These are phyloP conservation scores for Paguma larvata DNA, from an alignment of 2,797 vertebrate species.

Conservation along the genomic window DNA sequence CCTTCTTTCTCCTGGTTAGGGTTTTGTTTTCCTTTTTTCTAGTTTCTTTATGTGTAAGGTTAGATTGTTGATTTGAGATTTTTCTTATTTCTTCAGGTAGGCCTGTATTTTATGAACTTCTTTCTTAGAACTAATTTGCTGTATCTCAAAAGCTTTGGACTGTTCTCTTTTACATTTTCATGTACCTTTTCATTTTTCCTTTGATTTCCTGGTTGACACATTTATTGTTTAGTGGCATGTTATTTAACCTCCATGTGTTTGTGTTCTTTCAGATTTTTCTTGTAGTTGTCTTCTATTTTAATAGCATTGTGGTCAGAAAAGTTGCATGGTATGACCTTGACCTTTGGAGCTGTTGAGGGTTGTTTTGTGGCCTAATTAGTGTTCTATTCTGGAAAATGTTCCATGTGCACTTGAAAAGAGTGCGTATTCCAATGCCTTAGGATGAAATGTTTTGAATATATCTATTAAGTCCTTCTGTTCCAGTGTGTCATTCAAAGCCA, in stretches of 20 bases:
- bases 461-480: not conserved
- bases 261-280: not conserved
- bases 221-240: not conserved
- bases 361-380: not conserved
- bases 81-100: not conserved
- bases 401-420: not conserved
- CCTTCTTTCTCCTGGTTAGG: not conserved
- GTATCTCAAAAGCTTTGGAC: not conserved
- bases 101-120: not conserved
- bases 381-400: not conserved
- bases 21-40: not conserved
- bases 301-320: not conserved
- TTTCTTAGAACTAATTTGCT: not conserved
- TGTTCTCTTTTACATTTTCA: not conserved
- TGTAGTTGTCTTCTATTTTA: not conserved
- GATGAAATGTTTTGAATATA: not conserved
- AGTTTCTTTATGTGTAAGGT: not conserved
- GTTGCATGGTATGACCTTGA: not conserved
- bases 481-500: not conserved
- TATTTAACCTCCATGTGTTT: not conserved
- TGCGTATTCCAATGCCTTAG: not conserved
- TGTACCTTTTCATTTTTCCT: not conserved
- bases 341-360: not conserved
- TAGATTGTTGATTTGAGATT: not conserved
- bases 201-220: not conserved